Evolutionary conservation across 2,888 invertebrate genomes (phyloP), one percentile per base, ranked within the genome.

Genomic region (Drosophila borealis): DNA sequence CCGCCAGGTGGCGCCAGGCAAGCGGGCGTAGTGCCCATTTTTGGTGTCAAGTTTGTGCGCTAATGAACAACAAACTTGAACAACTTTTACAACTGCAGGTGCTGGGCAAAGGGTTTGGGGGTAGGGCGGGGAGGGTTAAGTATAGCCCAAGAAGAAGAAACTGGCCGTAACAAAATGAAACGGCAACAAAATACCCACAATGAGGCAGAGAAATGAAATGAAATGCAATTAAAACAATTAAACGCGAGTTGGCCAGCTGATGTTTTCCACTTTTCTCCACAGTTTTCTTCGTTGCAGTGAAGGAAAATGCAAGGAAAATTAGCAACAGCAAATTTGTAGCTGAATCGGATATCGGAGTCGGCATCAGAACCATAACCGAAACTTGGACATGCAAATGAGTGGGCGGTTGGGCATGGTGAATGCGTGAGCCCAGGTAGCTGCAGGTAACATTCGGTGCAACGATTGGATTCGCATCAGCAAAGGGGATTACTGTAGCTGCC

Each of bases 191-290:
- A 37, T 34, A 44, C 42, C 6, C 29, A 34, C 17, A 36, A 29
- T 14, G 25, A 37, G 41, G 60, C 25, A 51, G 9, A 51, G 62
- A 78, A 81, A 74, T 74, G 51, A 76, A 89, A 84, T 70, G 88
- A 81, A 89, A 81, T 84, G 89, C 85, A 84, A 84, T 84, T 84
- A 84, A 79, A 85, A 68, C 77, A 74, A 79, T 74, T 67, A 89
- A 89, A 81, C 68, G 79, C 60, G 56, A 76, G 44, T 53, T 55
- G 44, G 49, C 51, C 66, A 44, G n/a, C 17, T 46, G 50, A 49
- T 53, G 51, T 39, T 17, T 29, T 55, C 3, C 10, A 9, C 50
- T 37, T 37, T 37, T 11, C 25, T 6, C 9, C 14, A 5, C 33
- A 10, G 1, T 37, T 33, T 10, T 17, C 6, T 55, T 17, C 14